Evolutionary conservation across 92 coral and sea anemone species (phyloP), one percentile per base, ranked within the genome.

Genomic region (Scolanthus callimorphus): DNA sequence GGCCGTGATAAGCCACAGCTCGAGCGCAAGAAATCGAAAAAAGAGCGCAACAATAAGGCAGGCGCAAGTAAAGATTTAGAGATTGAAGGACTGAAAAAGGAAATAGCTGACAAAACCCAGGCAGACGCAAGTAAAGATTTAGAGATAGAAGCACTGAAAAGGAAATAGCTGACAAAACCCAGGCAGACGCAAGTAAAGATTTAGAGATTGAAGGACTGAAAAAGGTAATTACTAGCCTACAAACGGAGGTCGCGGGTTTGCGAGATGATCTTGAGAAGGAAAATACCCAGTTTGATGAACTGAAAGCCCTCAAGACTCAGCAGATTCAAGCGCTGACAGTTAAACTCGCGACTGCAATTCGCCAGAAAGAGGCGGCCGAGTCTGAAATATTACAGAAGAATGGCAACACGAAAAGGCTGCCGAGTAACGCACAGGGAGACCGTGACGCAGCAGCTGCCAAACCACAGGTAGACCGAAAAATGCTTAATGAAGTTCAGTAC

Each of bases 271-370:
- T 86, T 43, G 71, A 71, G 41, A 67, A 63, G n/a, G 84, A 77
- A 52, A 59, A 71, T 47, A 75, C 57, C 50, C 60, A 62, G 20
- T 54, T 55, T 8, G 68, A 37, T 20, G 89, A 82, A n/a, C 71
- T 77, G 53, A 86, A 81, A 55, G 51, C 89, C 28, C 68, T 81
- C 30, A 86, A 86, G 55, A 65, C 77, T 13, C 85, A 81, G 46
- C 95, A 86, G 62, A 62, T 86, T 0, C 65, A 82, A 11, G 76
- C 82, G 11, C 67, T 86, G 22, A 86, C 95, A 1, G 75, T 76
- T 49, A 86, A 86, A 27, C 85, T 86, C 9, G 95, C 89, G 43
- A 86, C 75, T 20, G 89, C 89, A 20, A 74, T 86, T 21, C 75
- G 89, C 44, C 89, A 76, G 21, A 51, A 77, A 31, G 95, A 86